Percentiles rank a stretch among this genome's conserved stretches.
Conservation (phyloP, 1,140 invertebrate genomes). For the Listronotus oregonensis region DNA sequence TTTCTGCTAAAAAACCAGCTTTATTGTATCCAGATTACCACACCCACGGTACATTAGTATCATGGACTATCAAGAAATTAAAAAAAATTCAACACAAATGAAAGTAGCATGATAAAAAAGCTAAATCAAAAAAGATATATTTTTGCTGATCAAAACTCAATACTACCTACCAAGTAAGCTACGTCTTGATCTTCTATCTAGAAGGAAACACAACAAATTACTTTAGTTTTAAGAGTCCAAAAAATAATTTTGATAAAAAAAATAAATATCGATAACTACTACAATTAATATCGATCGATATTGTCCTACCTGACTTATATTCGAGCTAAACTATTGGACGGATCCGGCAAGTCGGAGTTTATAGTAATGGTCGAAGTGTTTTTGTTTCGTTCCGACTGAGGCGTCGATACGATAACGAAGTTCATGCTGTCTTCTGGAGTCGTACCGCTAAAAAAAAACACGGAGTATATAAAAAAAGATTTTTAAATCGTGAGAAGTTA, state of each 20-base stretch:
- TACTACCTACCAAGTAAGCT: neutral
- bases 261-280: too few species aligned
- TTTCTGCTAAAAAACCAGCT: too few species aligned
- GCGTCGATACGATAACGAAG: conserved; percentile 43
- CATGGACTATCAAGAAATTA: too few species aligned
- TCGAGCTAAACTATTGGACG: conserved; percentile 71
- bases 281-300: too few species aligned
- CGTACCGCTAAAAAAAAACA: conserved; percentile 25
- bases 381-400: conserved; percentile 41
- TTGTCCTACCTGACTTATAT: conserved; percentile 65
- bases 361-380: conserved; percentile 67
- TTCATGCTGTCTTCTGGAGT: conserved; percentile 43
- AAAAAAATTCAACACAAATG: too few species aligned
- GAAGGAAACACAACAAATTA: too few species aligned
- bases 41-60: too few species aligned
- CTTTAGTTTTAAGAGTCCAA: neutral
- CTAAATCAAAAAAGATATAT: too few species aligned
- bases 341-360: conserved; percentile 61
- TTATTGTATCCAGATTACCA: too few species aligned
- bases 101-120: too few species aligned
- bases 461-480: neutral
- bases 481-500: neutral
- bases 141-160: neutral
- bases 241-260: neutral
- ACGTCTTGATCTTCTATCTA: too few species aligned